A percentile compares a stretch with the other conserved stretches of the same genome.
Conservation (phyloP, 2,113 vertebrate species). For the Halcyon senegalensis region DNA sequence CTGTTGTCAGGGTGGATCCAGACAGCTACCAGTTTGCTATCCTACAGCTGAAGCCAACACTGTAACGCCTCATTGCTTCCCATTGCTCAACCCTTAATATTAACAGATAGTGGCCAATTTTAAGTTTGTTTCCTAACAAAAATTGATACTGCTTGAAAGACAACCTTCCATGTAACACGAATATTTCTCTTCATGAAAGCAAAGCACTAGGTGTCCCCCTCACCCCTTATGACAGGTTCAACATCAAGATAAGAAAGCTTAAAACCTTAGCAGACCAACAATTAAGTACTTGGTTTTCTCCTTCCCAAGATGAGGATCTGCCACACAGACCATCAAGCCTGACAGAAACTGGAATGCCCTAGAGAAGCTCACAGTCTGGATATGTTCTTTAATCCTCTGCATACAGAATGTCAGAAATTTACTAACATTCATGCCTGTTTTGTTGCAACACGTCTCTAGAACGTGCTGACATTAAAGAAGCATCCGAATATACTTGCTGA, state of each 20-base stretch:
- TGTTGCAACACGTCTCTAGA: conserved; percentile 47
- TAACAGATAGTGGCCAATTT: background rate
- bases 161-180: background rate
- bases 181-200: background rate
- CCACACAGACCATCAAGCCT: background rate
- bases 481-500: conserved; percentile 39
- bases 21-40: background rate
- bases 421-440: conserved; percentile 22
- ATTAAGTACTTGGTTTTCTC: background rate
- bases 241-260: background rate
- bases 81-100: background rate
- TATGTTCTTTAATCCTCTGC: conserved; percentile 14
- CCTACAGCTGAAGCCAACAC: background rate
- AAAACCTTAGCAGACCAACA: background rate
- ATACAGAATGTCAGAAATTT: conserved; percentile 40
- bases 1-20: background rate
- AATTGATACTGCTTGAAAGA: background rate
- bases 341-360: conserved; percentile 1
- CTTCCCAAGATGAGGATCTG: background rate
- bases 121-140: background rate
- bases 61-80: background rate
- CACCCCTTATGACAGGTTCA: background rate
- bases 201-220: background rate
- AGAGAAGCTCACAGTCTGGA: background rate
- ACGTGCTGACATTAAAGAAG: conserved; percentile 28